A percentile compares a stretch with the other conserved stretches of the same genome.
Evolutionary conservation across 2,113 vertebrate genomes (phyloP).

Genomic region (Addax nasomaculatus): DNA sequence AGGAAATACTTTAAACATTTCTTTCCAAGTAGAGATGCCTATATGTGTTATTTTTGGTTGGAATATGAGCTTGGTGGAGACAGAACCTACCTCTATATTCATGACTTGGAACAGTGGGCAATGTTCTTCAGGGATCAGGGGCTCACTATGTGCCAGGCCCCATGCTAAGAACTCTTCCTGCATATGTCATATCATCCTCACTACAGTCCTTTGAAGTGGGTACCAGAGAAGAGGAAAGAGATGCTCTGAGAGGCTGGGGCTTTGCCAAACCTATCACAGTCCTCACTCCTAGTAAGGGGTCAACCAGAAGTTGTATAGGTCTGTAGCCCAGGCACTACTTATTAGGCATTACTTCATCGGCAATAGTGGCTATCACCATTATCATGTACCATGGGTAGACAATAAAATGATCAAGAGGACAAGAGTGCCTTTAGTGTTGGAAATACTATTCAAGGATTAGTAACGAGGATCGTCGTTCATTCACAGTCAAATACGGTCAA

Average conservation of each 20-base stretch:
- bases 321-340: not conserved
- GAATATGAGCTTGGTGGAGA: not conserved
- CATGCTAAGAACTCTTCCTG: not conserved
- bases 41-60: not conserved
- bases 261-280: not conserved
- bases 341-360: too few species aligned
- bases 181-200: not conserved
- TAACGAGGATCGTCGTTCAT: not conserved
- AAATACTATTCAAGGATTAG: not conserved
- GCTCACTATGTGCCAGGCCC: not conserved
- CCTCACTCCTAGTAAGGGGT: not conserved
- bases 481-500: not conserved
- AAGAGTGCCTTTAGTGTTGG: not conserved
- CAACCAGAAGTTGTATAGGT: not conserved
- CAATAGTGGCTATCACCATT: too few species aligned
- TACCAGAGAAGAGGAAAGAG: not conserved
- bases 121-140: not conserved
- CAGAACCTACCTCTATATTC: not conserved
- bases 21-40: not conserved
- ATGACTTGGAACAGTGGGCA: not conserved
- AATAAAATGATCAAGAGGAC: not conserved
- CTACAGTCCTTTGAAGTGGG: not conserved
- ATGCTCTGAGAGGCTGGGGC: not conserved
- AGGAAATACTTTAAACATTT: slow-evolving; percentile 38
- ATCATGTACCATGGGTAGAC: accelerated